These are phyloP conservation scores for Notechis scutatus DNA, from an alignment of 2,113 vertebrate species.

Conservation along the genomic window DNA sequence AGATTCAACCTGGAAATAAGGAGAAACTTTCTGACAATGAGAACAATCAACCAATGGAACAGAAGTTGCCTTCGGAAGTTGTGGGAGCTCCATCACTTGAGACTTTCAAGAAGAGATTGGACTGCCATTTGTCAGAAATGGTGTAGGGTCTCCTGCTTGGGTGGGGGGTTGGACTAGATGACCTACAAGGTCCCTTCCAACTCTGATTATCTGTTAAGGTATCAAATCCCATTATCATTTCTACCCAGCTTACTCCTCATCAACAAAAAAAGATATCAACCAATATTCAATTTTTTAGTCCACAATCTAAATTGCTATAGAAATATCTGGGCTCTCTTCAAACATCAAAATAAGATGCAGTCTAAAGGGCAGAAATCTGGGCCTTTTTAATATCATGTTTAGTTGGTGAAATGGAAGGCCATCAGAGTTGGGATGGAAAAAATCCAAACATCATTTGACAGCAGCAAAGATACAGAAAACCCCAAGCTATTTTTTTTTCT, in stretches of 20 bases:
- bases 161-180: too few species aligned
- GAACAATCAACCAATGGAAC: too few species aligned
- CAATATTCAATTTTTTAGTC: not conserved
- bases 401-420: not conserved
- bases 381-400: not conserved
- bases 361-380: not conserved
- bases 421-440: not conserved
- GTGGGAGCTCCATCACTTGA: too few species aligned
- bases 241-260: not conserved
- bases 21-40: too few species aligned
- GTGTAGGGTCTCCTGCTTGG: too few species aligned
- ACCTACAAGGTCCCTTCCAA: too few species aligned
- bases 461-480: not conserved
- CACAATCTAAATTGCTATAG: not conserved
- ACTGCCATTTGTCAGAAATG: too few species aligned
- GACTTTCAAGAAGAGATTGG: too few species aligned
- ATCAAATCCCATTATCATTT: not conserved
- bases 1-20: too few species aligned
- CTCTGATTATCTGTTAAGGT: too few species aligned
- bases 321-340: not conserved
- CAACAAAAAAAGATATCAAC: not conserved
- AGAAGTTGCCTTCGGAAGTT: too few species aligned
- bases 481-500: not conserved
- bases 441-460: not conserved
- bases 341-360: not conserved